phyloP scores from a whole-genome alignment of 2,113 vertebrate genomes.

The Calidris pygmaea region DNA sequence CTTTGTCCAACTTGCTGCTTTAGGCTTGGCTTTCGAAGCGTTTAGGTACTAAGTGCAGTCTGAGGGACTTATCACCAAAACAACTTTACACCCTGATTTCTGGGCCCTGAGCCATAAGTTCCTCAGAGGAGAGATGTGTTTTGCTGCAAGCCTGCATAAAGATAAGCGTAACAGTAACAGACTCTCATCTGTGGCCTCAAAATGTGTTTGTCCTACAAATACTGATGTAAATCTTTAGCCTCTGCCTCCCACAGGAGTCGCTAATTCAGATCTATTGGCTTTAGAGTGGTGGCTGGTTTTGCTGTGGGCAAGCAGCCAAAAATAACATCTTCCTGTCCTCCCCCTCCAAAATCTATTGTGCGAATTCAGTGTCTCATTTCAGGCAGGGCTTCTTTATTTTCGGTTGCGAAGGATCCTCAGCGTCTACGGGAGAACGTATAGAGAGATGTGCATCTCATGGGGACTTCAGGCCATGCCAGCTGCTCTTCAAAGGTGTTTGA shows the following conservation, averaged over 20 bases:
- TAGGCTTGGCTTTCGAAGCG: not conserved
- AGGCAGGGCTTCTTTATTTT: not conserved
- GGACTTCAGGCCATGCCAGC: rapidly evolving
- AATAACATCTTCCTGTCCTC: not conserved
- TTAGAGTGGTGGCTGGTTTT: not conserved
- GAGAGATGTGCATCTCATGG: not conserved
- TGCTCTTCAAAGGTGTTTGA: not conserved
- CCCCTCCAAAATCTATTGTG: not conserved
- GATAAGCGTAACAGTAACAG: not conserved
- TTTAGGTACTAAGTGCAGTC: not conserved
- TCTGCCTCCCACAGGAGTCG: not conserved
- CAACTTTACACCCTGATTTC: not conserved
- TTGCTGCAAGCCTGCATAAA: not conserved
- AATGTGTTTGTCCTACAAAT: not conserved
- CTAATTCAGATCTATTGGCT: not conserved
- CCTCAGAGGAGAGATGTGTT: not conserved
- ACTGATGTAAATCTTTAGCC: not conserved
- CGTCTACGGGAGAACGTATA: not conserved
- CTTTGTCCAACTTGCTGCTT: not conserved
- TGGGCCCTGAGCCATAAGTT: not conserved
- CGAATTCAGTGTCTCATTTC: not conserved
- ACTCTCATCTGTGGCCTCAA: not conserved
- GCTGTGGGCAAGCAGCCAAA: not conserved
- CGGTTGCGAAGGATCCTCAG: not conserved
- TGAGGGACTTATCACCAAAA: not conserved